These are phyloP conservation scores for Indri indri DNA, from an alignment of 2,113 vertebrate genomes.

Conservation along the genomic window DNA sequence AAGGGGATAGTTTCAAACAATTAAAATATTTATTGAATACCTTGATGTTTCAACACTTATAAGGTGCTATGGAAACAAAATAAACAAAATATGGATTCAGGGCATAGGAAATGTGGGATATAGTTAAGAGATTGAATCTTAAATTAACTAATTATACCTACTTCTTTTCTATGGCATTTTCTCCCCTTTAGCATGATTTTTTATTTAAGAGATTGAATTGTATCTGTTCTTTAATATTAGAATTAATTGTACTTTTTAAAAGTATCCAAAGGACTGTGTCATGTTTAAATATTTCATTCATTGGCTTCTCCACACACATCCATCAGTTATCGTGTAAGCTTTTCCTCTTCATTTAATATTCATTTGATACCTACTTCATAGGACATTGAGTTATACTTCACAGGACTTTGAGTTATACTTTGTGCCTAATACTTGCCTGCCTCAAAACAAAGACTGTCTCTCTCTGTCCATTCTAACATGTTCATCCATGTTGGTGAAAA, in stretches of 20 bases:
- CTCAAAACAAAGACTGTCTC: neutral
- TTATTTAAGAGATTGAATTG: conserved; percentile 20
- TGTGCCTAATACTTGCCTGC: neutral
- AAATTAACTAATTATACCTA: neutral
- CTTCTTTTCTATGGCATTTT: neutral
- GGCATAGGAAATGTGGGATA: neutral
- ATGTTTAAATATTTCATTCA: conserved; percentile 15
- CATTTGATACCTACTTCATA: neutral
- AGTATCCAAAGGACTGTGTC: neutral
- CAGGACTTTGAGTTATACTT: neutral
- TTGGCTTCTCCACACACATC: neutral
- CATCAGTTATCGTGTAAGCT: neutral
- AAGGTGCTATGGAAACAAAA: conserved; percentile 10
- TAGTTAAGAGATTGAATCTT: conserved; percentile 9
- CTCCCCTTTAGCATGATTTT: neutral
- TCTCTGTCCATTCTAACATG: neutral
- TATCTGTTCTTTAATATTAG: neutral
- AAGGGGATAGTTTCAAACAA: neutral
- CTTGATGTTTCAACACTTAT: neutral
- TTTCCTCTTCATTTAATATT: conserved; percentile 45
- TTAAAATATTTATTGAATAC: neutral
- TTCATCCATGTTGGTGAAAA: neutral
- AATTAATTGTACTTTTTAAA: conserved; percentile 23
- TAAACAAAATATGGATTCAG: neutral
- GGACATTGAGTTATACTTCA: neutral